Evolutionary conservation across 2,113 vertebrate species (phyloP).

Genomic region (Panurus biarmicus): DNA sequence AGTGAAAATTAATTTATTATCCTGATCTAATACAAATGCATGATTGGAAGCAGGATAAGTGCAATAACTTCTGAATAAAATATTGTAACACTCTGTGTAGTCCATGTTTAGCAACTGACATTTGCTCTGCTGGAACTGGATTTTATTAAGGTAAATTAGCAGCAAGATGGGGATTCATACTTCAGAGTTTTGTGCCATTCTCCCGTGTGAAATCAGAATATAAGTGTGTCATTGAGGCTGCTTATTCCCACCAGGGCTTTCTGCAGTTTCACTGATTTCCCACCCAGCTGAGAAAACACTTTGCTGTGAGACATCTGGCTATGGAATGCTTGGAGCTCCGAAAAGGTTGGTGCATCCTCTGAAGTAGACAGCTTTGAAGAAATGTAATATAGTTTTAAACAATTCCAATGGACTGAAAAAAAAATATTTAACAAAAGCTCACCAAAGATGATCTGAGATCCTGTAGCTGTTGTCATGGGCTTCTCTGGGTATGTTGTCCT

Average conservation of each 20-base stretch:
- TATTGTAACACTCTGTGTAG: constrained; percentile 14
- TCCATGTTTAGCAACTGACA: constrained; percentile 35
- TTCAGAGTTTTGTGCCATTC: constrained; percentile 65
- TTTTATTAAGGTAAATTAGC: constrained; percentile 68
- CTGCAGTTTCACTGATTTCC: constrained; percentile 47
- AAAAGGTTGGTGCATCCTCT: constrained; percentile 15
- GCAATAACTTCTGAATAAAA: constrained; percentile 53
- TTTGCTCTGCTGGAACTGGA: constrained; percentile 48
- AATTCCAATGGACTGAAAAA: not conserved
- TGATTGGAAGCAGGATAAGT: constrained; percentile 46
- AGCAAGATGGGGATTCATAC: constrained; percentile 38
- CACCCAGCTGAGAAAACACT: constrained; percentile 84
- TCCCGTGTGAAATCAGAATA: constrained; percentile 61
- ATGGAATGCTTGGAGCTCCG: constrained; percentile 49
- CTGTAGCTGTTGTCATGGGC: not conserved
- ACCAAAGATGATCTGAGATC: not conserved
- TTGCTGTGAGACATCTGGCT: constrained; percentile 69
- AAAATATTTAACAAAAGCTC: not conserved
- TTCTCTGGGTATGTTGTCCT: not conserved
- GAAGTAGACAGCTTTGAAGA: constrained; percentile 21
- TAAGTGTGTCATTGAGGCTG: constrained; percentile 50
- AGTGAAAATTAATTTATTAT: constrained; percentile 49
- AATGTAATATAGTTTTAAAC: not conserved
- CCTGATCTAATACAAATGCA: constrained; percentile 4
- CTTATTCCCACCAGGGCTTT: constrained; percentile 65